Percentiles rank a stretch among this genome's conserved stretches.
phyloP scores from a whole-genome alignment of 2,888 invertebrate genomes.

The Eupithecia insigniata region DNA sequence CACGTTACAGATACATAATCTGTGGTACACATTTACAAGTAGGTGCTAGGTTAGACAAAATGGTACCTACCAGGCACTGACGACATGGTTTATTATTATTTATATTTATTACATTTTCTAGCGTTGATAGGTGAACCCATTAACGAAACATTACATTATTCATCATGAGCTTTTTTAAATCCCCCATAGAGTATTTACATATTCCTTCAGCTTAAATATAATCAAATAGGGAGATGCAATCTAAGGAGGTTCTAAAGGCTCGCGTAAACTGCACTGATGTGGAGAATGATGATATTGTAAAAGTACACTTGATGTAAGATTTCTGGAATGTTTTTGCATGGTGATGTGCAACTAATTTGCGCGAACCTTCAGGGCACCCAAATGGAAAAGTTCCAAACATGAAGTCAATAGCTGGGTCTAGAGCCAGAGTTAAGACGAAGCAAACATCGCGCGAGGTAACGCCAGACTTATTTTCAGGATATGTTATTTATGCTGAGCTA shows the following conservation, averaged over 20 bases:
- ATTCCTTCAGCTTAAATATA: neutral
- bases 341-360: neutral
- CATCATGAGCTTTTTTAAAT: neutral
- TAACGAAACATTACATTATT: neutral
- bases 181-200: neutral
- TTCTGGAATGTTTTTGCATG: neutral
- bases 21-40: too few relatives aligned
- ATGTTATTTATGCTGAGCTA: too few relatives aligned
- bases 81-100: neutral
- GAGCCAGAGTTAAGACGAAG: neutral
- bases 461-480: neutral
- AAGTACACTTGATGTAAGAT: neutral
- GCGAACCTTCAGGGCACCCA: neutral
- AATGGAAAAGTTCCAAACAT: neutral
- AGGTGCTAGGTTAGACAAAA: neutral
- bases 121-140: neutral
- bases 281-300: neutral
- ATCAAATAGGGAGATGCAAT: neutral
- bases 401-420: neutral
- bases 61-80: neutral
- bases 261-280: neutral
- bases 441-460: neutral
- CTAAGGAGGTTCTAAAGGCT: neutral
- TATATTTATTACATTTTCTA: slow-evolving; percentile 1
- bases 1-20: too few relatives aligned